A percentile compares a stretch with the other conserved stretches of the same genome.
These are phyloP conservation scores for Rhorus exstirpatorius DNA, from an alignment of 2,888 invertebrate species.

Conservation along the genomic window DNA sequence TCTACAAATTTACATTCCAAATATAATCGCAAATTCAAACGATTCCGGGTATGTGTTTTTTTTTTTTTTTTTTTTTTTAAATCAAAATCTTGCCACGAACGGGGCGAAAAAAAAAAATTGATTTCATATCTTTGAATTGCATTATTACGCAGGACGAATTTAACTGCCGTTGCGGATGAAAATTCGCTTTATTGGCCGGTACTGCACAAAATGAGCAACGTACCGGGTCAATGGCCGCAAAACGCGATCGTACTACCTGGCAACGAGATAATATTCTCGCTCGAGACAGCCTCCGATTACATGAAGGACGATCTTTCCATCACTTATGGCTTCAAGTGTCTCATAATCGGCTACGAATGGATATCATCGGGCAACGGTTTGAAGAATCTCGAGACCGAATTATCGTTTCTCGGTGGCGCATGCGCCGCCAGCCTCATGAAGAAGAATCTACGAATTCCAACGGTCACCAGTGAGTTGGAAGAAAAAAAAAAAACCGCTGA, in stretches of 20 bases:
- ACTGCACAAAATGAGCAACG: slow-evolving; percentile 89
- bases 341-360: slow-evolving; percentile 94
- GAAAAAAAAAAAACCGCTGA: not conserved
- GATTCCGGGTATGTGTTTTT: slow-evolving; percentile 74
- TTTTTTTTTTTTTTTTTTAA: not conserved
- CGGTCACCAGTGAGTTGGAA: slow-evolving; percentile 86
- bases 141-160: slow-evolving; percentile 74
- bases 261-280: slow-evolving; percentile 97
- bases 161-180: slow-evolving; percentile 75
- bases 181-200: slow-evolving; percentile 89
- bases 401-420: slow-evolving; percentile 96
- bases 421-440: slow-evolving; percentile 96
- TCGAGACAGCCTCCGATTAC: slow-evolving; percentile 98
- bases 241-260: slow-evolving; percentile 94
- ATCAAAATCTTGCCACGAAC: not conserved
- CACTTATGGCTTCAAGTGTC: slow-evolving; percentile 93
- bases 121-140: not conserved
- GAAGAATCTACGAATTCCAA: slow-evolving; percentile 91
- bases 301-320: slow-evolving; percentile 95
- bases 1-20: slow-evolving; percentile 90
- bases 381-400: slow-evolving; percentile 94
- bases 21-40: slow-evolving; percentile 75
- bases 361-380: slow-evolving; percentile 88
- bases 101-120: not conserved
- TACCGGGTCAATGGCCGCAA: slow-evolving; percentile 93